Conservation (phyloP, 2,797 vertebrate genomes). For the Iguana delicatissima region DNA sequence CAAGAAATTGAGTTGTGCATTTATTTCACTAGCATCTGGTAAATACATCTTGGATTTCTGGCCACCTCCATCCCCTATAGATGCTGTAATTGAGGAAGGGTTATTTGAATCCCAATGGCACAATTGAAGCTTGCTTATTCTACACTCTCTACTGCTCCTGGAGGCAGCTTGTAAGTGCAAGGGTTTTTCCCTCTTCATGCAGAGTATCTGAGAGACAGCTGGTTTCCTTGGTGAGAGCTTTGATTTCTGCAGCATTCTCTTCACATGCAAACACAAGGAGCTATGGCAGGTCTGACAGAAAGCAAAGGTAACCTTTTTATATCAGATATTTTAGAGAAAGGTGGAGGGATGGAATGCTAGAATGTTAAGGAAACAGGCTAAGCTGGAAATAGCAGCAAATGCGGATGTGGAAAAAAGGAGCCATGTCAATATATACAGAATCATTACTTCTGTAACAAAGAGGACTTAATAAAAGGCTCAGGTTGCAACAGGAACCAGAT, state of each 20-base stretch:
- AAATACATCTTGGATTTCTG: background rate
- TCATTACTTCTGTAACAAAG: background rate
- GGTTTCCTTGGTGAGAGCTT: conserved; percentile 36
- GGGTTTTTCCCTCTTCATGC: background rate
- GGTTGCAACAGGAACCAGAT: conserved; percentile 19
- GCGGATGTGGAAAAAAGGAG: background rate
- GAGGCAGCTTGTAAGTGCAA: conserved; percentile 63
- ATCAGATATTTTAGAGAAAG: conserved; percentile 47
- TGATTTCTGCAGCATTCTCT: conserved; percentile 55
- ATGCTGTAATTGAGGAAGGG: conserved; percentile 29
- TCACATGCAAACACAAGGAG: conserved; percentile 55
- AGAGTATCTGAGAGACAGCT: conserved; percentile 61
- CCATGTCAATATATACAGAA: background rate
- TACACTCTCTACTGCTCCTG: conserved; percentile 70
- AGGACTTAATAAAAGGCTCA: conserved; percentile 15
- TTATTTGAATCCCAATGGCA: conserved; percentile 41
- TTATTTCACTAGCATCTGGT: background rate
- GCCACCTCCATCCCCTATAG: no score
- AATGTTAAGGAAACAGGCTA: background rate
- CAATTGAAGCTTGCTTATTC: conserved; percentile 43
- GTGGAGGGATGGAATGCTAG: background rate
- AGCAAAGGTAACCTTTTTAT: conserved; percentile 74
- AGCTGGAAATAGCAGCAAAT: background rate
- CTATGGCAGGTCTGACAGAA: conserved; percentile 49
- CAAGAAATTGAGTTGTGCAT: no score